A percentile compares a stretch with the other conserved stretches of the same genome.
These are phyloP conservation scores for Columbina picui DNA, from an alignment of 2,113 vertebrate species.

Conservation along the genomic window DNA sequence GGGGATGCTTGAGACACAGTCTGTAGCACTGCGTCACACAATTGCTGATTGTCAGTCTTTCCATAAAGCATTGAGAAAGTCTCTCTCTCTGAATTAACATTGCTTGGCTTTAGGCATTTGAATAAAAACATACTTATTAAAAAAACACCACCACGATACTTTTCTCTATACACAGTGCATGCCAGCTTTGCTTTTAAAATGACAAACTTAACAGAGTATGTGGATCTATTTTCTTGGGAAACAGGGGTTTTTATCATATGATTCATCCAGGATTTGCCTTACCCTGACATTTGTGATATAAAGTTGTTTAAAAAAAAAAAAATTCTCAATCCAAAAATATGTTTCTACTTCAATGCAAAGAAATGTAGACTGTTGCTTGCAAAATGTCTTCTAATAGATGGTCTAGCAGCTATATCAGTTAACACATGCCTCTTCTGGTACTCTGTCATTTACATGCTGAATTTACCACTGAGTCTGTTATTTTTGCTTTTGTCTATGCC, in stretches of 20 bases:
- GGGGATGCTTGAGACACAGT: constrained; percentile 26
- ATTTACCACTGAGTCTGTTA: constrained; percentile 56
- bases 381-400: constrained; percentile 67
- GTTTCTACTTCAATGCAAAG: constrained; percentile 78
- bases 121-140: constrained; percentile 22
- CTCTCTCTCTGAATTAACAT: constrained; percentile 75
- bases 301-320: constrained; percentile 60
- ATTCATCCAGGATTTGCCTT: constrained; percentile 81
- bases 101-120: constrained; percentile 73
- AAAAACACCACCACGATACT: background rate
- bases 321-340: constrained; percentile 73
- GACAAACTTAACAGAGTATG: constrained; percentile 72
- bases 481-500: constrained; percentile 72
- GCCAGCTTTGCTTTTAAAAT: constrained; percentile 77
- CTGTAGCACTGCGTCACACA: constrained; percentile 51
- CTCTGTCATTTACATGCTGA: constrained; percentile 58
- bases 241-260: constrained; percentile 73
- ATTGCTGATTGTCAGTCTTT: constrained; percentile 70
- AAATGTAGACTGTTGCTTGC: constrained; percentile 76
- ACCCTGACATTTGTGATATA: constrained; percentile 81
- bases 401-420: constrained; percentile 52
- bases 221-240: constrained; percentile 79
- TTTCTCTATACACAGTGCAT: constrained; percentile 77
- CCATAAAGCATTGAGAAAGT: constrained; percentile 69
- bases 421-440: constrained; percentile 69